phyloP scores from a whole-genome alignment of 2,113 vertebrate species.

The Diphyllodes magnificus region DNA sequence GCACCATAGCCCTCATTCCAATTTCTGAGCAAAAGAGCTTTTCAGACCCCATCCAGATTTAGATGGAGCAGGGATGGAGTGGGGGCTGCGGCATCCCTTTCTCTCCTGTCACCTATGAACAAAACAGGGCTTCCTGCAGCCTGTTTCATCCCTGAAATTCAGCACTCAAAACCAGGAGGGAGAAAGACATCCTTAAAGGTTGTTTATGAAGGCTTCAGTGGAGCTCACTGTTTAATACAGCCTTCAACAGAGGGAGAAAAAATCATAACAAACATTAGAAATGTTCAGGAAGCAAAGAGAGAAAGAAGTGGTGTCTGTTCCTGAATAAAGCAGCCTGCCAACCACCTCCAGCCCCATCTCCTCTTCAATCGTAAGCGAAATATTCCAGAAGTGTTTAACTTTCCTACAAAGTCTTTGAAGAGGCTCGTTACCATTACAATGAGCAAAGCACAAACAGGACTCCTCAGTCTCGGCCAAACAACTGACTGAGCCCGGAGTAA shows the following conservation, averaged over 20 bases:
- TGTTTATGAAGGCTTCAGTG: background rate
- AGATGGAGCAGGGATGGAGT: background rate
- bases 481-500: background rate
- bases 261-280: background rate
- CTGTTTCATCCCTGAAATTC: background rate
- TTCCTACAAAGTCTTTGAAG: background rate
- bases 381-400: slow-evolving; percentile 17
- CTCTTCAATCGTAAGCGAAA: background rate
- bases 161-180: background rate
- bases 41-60: background rate
- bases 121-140: background rate
- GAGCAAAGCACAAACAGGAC: background rate
- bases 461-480: background rate
- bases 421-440: background rate
- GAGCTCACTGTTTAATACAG: background rate
- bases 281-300: background rate
- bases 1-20: background rate
- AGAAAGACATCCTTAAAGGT: background rate
- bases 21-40: background rate
- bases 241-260: background rate
- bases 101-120: background rate
- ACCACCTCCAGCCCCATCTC: background rate
- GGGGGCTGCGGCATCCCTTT: background rate
- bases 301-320: background rate
- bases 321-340: background rate